phyloP scores from a whole-genome alignment of 2,888 invertebrate genomes.

The Amphipoea oculea region DNA sequence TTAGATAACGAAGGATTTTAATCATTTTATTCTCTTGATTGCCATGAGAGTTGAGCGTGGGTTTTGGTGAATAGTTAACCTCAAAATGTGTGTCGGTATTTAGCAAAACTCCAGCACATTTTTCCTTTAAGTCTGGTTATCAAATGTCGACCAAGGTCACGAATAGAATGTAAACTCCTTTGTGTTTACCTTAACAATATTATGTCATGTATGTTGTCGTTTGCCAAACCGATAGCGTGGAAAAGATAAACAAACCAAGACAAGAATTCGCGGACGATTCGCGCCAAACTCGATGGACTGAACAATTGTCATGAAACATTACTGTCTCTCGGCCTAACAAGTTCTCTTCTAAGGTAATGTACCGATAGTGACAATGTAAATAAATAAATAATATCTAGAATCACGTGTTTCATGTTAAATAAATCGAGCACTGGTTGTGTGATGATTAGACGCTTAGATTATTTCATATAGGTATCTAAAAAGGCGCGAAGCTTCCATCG shows the following conservation, averaged over 20 bases:
- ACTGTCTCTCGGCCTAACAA: not conserved
- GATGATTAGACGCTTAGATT: slow-evolving; percentile 58
- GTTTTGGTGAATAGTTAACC: slow-evolving; percentile 29
- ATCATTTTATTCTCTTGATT: slow-evolving; percentile 43
- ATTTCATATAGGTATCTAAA: slow-evolving; percentile 79
- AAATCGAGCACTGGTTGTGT: slow-evolving; percentile 40
- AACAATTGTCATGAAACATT: slow-evolving; percentile 30
- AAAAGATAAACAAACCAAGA: slow-evolving; percentile 59
- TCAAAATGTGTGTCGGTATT: slow-evolving; percentile 24
- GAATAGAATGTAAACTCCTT: slow-evolving; percentile 8
- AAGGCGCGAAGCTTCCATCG: slow-evolving; percentile 87
- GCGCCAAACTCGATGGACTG: slow-evolving; percentile 11
- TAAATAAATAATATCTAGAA: slow-evolving; percentile 34
- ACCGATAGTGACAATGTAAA: slow-evolving; percentile 28
- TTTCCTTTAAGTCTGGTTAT: slow-evolving; percentile 2
- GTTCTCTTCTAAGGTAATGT: not conserved
- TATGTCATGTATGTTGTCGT: slow-evolving; percentile 41
- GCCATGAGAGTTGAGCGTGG: slow-evolving; percentile 35
- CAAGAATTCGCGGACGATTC: slow-evolving; percentile 26
- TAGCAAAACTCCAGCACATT: slow-evolving; percentile 27
- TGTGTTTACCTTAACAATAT: slow-evolving; percentile 40
- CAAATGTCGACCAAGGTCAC: slow-evolving; percentile 35
- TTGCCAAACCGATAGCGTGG: slow-evolving; percentile 51
- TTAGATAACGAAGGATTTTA: slow-evolving; percentile 41
- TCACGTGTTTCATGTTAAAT: slow-evolving; percentile 46